A percentile compares a stretch with the other conserved stretches of the same genome.
These are phyloP conservation scores for Trichogramma dendrolimi DNA, from an alignment of 2,888 invertebrate genomes.

Conservation along the genomic window DNA sequence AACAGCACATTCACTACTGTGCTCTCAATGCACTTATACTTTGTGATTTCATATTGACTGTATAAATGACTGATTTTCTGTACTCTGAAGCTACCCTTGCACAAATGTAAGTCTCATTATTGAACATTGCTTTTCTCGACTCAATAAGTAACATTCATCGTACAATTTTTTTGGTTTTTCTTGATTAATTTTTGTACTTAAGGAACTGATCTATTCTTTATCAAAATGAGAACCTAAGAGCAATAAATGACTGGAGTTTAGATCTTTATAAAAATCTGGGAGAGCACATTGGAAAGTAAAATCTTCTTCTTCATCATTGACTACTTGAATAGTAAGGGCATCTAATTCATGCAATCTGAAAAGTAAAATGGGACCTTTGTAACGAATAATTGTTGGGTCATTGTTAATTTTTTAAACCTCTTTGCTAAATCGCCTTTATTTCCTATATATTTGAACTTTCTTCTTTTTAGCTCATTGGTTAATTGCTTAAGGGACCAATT, in stretches of 20 bases:
- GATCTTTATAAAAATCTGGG: not conserved
- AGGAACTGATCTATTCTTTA: not conserved
- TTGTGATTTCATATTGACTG: constrained; percentile 2
- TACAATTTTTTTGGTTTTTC: not conserved
- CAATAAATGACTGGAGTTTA: not conserved
- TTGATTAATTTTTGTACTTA: not conserved
- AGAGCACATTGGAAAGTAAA: not conserved
- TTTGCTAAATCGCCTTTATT: too few species aligned
- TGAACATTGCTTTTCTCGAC: not conserved
- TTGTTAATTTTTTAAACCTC: too few species aligned
- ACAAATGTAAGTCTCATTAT: not conserved
- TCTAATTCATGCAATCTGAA: too few species aligned
- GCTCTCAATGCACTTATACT: not conserved
- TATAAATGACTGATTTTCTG: constrained; percentile 7
- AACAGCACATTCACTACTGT: constrained; percentile 25
- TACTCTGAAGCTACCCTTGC: not conserved
- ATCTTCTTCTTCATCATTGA: too few species aligned
- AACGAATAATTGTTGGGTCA: too few species aligned
- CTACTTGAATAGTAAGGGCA: too few species aligned
- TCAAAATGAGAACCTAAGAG: not conserved
- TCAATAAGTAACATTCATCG: not conserved
- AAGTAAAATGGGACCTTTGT: too few species aligned
- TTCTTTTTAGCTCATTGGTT: too few species aligned
- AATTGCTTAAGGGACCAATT: too few species aligned
- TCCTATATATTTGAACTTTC: too few species aligned